phyloP scores from a whole-genome alignment of 2,113 vertebrate genomes.

The Oryzias melastigma region DNA sequence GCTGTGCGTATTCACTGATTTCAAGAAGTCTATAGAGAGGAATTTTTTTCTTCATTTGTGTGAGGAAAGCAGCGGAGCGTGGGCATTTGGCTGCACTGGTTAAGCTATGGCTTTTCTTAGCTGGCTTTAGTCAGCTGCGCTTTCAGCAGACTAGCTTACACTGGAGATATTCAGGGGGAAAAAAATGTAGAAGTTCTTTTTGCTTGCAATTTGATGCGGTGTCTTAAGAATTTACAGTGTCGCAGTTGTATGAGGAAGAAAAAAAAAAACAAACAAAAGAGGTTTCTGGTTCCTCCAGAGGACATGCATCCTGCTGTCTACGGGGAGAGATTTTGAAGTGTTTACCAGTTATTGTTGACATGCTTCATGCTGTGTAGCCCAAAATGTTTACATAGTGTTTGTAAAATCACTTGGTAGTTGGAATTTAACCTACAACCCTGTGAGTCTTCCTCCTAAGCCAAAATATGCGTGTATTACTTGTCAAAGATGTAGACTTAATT shows the following conservation, averaged over 20 bases:
- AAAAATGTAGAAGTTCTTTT: conserved; percentile 19
- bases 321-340: no score
- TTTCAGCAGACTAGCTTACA: conserved; percentile 57
- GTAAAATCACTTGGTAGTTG: no score
- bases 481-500: no score
- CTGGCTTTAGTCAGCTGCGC: conserved; percentile 52
- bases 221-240: conserved; percentile 43
- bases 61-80: conserved; percentile 49
- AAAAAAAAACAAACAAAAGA: neutral
- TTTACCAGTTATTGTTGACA: no score
- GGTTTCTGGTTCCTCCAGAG: neutral
- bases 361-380: no score
- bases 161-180: conserved; percentile 32
- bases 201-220: conserved; percentile 38
- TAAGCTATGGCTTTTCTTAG: conserved; percentile 57
- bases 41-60: conserved; percentile 28
- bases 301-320: no score
- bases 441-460: no score
- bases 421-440: no score
- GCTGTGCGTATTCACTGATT: conserved; percentile 9
- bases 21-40: conserved; percentile 8
- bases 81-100: conserved; percentile 55
- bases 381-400: no score
- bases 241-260: conserved; percentile 12
- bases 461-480: no score